Evolutionary conservation across 1,140 invertebrate species (phyloP).

Genomic region (Diachasma alloeum): DNA sequence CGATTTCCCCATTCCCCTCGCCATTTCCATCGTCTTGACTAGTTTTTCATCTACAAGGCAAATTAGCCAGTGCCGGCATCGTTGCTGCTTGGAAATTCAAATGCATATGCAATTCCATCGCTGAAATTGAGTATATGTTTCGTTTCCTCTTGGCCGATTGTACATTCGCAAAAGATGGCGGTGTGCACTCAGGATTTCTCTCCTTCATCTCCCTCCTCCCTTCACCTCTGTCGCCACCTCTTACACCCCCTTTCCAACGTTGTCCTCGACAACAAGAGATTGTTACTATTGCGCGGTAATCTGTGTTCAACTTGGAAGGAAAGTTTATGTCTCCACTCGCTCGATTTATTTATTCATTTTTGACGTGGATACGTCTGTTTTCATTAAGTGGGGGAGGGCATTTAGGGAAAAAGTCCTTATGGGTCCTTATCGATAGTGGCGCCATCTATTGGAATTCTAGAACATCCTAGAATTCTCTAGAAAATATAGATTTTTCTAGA

Average conservation of each 20-base stretch:
- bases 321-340: too few species aligned
- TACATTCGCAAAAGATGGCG: neutral
- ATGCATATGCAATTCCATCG: neutral
- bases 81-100: neutral
- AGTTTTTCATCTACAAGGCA: neutral
- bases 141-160: neutral
- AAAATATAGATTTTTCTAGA: too few species aligned
- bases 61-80: neutral
- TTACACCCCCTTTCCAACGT: neutral
- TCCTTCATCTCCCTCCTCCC: neutral
- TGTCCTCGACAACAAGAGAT: constrained; percentile 11
- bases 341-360: too few species aligned
- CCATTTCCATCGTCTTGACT: neutral
- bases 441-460: too few species aligned
- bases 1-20: neutral
- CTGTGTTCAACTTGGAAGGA: too few species aligned
- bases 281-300: neutral
- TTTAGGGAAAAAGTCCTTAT: too few species aligned
- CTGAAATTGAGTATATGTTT: neutral
- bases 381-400: too few species aligned
- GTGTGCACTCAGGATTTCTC: neutral
- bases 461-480: too few species aligned
- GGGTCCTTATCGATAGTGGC: too few species aligned
- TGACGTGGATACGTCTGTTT: too few species aligned
- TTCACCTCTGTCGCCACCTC: neutral